Percentiles rank a stretch among this genome's conserved stretches.
phyloP scores from a whole-genome alignment of 30 jellyfish, hydroid and myxozoan genomes.

The Cassiopea andromeda region DNA sequence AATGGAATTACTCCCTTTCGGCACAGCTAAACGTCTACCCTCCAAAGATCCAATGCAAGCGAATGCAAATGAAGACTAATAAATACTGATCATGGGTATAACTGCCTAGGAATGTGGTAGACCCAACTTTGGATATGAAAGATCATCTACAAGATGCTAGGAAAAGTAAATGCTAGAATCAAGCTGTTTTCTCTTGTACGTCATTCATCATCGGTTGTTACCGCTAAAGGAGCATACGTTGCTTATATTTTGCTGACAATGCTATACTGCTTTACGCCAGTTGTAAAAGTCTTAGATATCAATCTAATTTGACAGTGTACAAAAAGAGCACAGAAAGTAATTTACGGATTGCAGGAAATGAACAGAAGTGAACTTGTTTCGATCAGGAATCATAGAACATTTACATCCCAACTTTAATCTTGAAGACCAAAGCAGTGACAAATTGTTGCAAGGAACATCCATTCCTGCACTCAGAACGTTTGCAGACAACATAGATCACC shows the following conservation, averaged over 20 bases:
- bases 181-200: slow-evolving; percentile 49
- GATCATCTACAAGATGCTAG: slow-evolving; percentile 24
- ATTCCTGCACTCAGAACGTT: slow-evolving; percentile 56
- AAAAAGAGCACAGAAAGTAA: slow-evolving; percentile 34
- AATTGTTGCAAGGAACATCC: slow-evolving; percentile 49
- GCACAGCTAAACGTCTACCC: slow-evolving; percentile 40
- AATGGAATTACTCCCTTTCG: neutral
- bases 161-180: slow-evolving; percentile 38
- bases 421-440: slow-evolving; percentile 22
- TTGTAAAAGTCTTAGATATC: slow-evolving; percentile 15
- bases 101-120: slow-evolving; percentile 35
- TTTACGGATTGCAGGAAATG: slow-evolving; percentile 50
- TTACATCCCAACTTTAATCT: too few relatives aligned
- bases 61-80: slow-evolving; percentile 14
- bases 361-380: slow-evolving; percentile 45
- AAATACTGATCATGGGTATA: slow-evolving; percentile 31
- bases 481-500: slow-evolving; percentile 25
- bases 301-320: slow-evolving; percentile 27
- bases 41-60: slow-evolving; percentile 33
- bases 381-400: slow-evolving; percentile 17
- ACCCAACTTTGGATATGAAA: slow-evolving; percentile 30
- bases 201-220: slow-evolving; percentile 35
- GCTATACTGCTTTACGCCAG: slow-evolving; percentile 61
- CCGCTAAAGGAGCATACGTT: slow-evolving; percentile 46
- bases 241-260: slow-evolving; percentile 53